These are phyloP conservation scores for Plagiodera versicolora DNA, from an alignment of 2,888 invertebrate genomes.

Conservation along the genomic window DNA sequence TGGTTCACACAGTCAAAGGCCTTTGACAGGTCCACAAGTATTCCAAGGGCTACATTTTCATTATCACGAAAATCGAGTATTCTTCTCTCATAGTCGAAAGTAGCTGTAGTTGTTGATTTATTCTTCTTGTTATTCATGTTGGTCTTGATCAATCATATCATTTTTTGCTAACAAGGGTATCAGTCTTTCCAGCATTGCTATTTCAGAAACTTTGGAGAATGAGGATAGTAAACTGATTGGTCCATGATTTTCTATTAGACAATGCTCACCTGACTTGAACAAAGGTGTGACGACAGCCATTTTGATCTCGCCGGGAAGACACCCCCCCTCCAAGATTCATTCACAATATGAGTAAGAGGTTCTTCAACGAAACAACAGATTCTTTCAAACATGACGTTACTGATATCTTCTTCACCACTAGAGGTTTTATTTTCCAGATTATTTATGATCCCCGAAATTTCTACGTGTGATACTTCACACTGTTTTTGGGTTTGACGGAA, in stretches of 20 bases:
- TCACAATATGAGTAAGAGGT: background rate
- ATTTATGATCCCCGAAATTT: background rate
- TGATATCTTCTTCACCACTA: background rate
- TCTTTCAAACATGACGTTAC: too few species aligned
- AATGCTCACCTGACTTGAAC: too few species aligned
- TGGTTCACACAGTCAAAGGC: too few species aligned
- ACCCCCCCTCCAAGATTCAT: background rate
- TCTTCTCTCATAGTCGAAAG: too few species aligned
- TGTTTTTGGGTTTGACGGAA: conserved; percentile 3
- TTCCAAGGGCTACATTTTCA: background rate
- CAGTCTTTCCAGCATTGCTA: background rate
- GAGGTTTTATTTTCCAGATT: background rate
- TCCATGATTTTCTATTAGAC: too few species aligned
- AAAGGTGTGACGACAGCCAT: too few species aligned
- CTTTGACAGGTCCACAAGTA: too few species aligned
- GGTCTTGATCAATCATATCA: background rate
- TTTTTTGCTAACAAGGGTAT: background rate
- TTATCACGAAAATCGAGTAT: too few species aligned
- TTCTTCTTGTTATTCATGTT: too few species aligned
- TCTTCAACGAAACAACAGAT: background rate
- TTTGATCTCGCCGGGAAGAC: background rate
- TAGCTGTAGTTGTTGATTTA: too few species aligned
- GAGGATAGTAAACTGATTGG: too few species aligned
- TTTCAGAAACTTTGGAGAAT: too few species aligned
- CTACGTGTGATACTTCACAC: background rate